Percentiles rank a stretch among this genome's conserved stretches.
phyloP scores from a whole-genome alignment of 1,140 invertebrate species.

The Maconellicoccus hirsutus region DNA sequence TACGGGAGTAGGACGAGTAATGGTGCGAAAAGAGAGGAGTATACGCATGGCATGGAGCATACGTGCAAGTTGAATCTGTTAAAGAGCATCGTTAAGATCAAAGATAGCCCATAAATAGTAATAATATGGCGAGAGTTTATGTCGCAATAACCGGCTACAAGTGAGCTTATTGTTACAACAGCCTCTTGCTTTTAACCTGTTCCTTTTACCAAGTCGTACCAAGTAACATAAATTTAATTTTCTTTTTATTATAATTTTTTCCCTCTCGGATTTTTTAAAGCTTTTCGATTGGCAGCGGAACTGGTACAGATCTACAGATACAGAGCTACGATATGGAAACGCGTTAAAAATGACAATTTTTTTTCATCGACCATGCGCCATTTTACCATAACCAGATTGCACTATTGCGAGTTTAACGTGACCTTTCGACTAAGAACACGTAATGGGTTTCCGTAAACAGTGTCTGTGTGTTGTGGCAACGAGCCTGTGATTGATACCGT shows the following conservation, averaged over 20 bases:
- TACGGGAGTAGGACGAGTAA: neutral
- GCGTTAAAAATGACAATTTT: too few species aligned
- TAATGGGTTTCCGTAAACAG: too few species aligned
- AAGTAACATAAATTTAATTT: constrained; percentile 14
- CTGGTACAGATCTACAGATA: too few species aligned
- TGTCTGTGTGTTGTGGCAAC: too few species aligned
- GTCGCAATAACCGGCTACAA: constrained; percentile 16
- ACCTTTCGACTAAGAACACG: too few species aligned
- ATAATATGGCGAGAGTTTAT: constrained; percentile 2
- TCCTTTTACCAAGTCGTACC: neutral
- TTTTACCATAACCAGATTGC: too few species aligned
- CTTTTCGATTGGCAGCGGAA: too few species aligned
- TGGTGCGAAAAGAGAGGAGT: neutral
- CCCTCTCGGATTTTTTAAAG: too few species aligned
- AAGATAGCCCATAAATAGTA: constrained; percentile 13
- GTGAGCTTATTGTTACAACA: constrained; percentile 11
- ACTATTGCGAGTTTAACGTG: too few species aligned
- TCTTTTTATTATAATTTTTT: constrained; percentile 16
- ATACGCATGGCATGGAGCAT: neutral
- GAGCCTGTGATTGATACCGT: too few species aligned
- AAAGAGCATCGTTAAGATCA: neutral
- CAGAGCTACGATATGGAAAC: too few species aligned
- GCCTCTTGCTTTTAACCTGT: neutral
- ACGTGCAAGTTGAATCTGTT: neutral
- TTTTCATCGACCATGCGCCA: too few species aligned